Evolutionary conservation across 2,113 vertebrate genomes (phyloP).

Genomic region (Labeo rohita): DNA sequence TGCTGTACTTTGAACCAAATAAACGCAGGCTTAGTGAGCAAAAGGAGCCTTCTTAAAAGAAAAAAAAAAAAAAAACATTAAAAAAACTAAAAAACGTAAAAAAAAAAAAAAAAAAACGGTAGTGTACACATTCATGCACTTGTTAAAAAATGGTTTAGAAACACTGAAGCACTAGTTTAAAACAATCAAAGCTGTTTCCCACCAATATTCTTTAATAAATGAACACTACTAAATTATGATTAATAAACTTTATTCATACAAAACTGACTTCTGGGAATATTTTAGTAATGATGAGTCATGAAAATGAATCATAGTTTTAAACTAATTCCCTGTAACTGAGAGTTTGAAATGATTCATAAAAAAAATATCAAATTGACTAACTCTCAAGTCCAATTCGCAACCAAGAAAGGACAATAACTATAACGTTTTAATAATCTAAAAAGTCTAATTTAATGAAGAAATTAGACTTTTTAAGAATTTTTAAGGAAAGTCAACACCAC

Average conservation of each 20-base stretch:
- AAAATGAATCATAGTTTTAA: background rate
- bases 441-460: no score
- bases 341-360: background rate
- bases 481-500: background rate
- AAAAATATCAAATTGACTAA: background rate
- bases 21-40: no score
- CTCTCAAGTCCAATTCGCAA: background rate
- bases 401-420: background rate
- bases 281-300: background rate
- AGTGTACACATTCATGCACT: background rate
- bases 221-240: background rate
- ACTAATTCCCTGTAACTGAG: background rate
- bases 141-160: background rate
- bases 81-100: no score
- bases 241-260: background rate
- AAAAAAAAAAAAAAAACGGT: no score
- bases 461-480: no score
- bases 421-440: background rate
- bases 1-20: no score
- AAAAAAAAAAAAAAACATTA: no score
- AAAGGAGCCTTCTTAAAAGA: no score
- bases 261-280: background rate
- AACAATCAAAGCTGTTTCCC: background rate
- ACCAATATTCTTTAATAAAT: background rate
- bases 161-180: background rate